phyloP scores from a whole-genome alignment of 2,113 vertebrate species.

The Chauna torquata region DNA sequence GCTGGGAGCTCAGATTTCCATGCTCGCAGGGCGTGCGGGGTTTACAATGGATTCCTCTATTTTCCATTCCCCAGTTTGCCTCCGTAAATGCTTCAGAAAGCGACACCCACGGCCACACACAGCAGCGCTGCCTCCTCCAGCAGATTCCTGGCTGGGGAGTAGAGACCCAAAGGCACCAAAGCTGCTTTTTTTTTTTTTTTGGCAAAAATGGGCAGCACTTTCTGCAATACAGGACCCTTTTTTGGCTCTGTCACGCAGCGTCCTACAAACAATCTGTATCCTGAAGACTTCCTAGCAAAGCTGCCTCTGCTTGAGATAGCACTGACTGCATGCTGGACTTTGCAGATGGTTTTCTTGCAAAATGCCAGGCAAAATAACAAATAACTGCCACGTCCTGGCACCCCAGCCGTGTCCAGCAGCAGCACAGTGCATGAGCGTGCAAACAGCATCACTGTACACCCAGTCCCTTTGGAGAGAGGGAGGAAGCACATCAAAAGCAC shows the following conservation, averaged over 20 bases:
- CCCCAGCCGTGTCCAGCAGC: neutral
- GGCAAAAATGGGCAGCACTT: neutral
- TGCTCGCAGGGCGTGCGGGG: rapidly evolving
- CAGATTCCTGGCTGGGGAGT: neutral
- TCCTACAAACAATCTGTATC: neutral
- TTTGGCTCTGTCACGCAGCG: rapidly evolving
- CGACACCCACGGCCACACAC: neutral
- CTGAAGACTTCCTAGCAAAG: neutral
- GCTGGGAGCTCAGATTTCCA: neutral
- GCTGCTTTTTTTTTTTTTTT: neutral
- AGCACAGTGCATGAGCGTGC: neutral
- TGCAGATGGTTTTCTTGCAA: too few species aligned
- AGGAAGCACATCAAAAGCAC: neutral
- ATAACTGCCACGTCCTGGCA: neutral
- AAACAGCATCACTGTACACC: neutral
- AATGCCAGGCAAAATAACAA: neutral
- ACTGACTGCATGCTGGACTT: neutral
- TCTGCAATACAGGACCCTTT: rapidly evolving
- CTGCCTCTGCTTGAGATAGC: neutral
- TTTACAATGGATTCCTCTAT: neutral
- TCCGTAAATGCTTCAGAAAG: neutral
- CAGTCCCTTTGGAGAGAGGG: neutral
- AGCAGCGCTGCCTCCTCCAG: neutral
- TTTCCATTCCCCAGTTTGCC: neutral
- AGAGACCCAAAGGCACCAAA: neutral